These are phyloP conservation scores for Macrotis lagotis DNA, from an alignment of 2,113 vertebrate genomes.

Conservation along the genomic window DNA sequence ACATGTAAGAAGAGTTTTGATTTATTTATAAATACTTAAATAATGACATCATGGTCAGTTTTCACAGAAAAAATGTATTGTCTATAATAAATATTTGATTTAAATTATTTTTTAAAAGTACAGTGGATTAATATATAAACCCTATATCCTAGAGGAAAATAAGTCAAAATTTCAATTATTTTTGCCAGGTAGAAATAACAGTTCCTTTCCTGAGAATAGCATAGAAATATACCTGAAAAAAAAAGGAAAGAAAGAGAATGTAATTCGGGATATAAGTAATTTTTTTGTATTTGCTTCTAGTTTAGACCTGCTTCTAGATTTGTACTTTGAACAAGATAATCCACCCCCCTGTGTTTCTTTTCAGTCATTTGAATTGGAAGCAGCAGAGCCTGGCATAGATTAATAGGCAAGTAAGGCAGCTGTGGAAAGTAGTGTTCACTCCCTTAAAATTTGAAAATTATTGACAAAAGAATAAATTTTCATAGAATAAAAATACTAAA, in stretches of 20 bases:
- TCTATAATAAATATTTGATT: conserved; percentile 27
- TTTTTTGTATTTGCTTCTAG: conserved; percentile 12
- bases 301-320: conserved; percentile 43
- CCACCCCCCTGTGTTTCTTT: conserved; percentile 50
- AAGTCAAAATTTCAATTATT: conserved; percentile 29
- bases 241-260: conserved; percentile 13
- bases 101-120: conserved; percentile 59
- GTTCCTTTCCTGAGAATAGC: conserved; percentile 42
- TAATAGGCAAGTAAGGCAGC: conserved; percentile 72
- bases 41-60: conserved; percentile 1
- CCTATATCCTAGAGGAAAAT: not conserved
- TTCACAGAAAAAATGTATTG: conserved; percentile 12
- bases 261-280: not conserved
- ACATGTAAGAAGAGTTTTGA: conserved; percentile 56
- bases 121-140: conserved; percentile 20
- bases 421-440: conserved; percentile 65
- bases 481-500: conserved; percentile 51
- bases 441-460: conserved; percentile 69
- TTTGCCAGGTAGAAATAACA: conserved; percentile 30
- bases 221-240: conserved; percentile 4
- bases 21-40: conserved; percentile 45
- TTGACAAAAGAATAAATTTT: conserved; percentile 67
- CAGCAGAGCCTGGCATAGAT: conserved; percentile 48
- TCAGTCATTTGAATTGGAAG: conserved; percentile 64
- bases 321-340: conserved; percentile 66